Conservation (phyloP, 1,140 invertebrate species). For the Drosophila murphyi region DNA sequence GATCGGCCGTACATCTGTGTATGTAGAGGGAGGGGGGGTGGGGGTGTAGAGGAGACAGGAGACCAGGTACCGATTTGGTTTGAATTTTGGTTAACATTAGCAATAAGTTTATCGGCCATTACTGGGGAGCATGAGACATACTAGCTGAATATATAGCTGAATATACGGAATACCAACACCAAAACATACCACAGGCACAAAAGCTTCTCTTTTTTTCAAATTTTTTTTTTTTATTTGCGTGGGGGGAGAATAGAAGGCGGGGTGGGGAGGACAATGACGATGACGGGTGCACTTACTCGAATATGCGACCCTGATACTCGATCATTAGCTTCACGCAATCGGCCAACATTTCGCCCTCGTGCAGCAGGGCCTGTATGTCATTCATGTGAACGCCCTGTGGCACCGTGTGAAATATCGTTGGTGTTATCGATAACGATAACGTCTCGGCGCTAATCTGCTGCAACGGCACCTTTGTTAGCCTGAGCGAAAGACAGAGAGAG, state of each 20-base stretch:
- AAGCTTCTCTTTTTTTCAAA: conserved; percentile 2
- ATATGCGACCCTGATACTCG: conserved; percentile 78
- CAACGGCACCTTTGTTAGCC: conserved; percentile 79
- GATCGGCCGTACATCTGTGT: conserved; percentile 77
- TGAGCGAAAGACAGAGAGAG: conserved; percentile 7
- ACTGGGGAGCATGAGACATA: neutral
- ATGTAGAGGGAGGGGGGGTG: neutral
- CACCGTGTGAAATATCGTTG: conserved; percentile 79
- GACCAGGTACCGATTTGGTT: conserved; percentile 26
- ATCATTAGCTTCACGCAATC: conserved; percentile 83
- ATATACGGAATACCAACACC: conserved; percentile 6
- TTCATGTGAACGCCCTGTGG: conserved; percentile 68
- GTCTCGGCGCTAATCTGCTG: conserved; percentile 80
- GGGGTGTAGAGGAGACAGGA: conserved; percentile 3
- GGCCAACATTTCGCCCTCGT: conserved; percentile 71
- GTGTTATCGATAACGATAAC: conserved; percentile 73
- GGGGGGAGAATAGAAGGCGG: neutral
- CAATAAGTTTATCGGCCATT: conserved; percentile 8
- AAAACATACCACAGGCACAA: conserved; percentile 45
- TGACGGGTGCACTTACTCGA: conserved; percentile 73
- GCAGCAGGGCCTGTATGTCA: conserved; percentile 69
- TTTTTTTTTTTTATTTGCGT: no score
- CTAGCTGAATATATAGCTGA: conserved; percentile 8
- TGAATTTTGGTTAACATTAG: conserved; percentile 11
- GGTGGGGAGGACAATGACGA: neutral